Evolutionary conservation across 2,797 vertebrate species (phyloP).

Genomic region (Rachycentron canadum): DNA sequence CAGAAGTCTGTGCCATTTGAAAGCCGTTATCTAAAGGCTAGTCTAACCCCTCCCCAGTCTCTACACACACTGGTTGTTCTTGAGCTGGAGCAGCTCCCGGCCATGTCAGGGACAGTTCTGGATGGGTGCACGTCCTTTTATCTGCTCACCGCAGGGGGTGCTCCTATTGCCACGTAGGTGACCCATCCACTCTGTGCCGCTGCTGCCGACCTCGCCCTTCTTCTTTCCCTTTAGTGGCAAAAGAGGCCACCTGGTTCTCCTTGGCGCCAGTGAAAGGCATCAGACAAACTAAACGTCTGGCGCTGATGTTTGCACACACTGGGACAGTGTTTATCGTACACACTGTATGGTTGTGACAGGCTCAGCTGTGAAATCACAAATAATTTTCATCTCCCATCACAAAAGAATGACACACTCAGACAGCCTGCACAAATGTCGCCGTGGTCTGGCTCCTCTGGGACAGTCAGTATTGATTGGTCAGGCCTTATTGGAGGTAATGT

Average conservation of each 20-base stretch:
- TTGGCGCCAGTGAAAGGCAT: constrained; percentile 56
- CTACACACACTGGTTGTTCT: constrained; percentile 22
- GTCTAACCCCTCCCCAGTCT: constrained; percentile 24
- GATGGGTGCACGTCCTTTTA: constrained; percentile 79
- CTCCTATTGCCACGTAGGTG: constrained; percentile 78
- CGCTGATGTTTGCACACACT: constrained; percentile 62
- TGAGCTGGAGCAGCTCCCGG: constrained; percentile 38
- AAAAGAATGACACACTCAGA: constrained; percentile 49
- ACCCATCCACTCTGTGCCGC: constrained; percentile 73
- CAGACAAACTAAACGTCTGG: constrained; percentile 26
- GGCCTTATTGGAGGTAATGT: constrained; percentile 79
- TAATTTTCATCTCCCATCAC: constrained; percentile 49
- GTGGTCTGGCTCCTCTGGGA: constrained; percentile 63
- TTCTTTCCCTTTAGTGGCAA: constrained; percentile 60
- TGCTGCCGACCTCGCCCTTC: constrained; percentile 73
- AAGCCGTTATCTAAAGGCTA: constrained; percentile 61
- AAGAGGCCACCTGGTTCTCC: constrained; percentile 72
- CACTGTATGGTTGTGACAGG: constrained; percentile 19
- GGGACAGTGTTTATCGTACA: background rate
- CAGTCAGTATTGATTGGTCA: constrained; percentile 80
- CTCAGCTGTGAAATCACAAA: constrained; percentile 64
- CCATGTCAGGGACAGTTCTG: constrained; percentile 77
- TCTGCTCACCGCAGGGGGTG: constrained; percentile 75
- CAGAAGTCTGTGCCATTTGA: constrained; percentile 67
- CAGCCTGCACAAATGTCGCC: constrained; percentile 58